Evolutionary conservation across 2,113 vertebrate species (phyloP), one percentile per base, ranked within the genome.

Genomic region (Nannospalax galili): DNA sequence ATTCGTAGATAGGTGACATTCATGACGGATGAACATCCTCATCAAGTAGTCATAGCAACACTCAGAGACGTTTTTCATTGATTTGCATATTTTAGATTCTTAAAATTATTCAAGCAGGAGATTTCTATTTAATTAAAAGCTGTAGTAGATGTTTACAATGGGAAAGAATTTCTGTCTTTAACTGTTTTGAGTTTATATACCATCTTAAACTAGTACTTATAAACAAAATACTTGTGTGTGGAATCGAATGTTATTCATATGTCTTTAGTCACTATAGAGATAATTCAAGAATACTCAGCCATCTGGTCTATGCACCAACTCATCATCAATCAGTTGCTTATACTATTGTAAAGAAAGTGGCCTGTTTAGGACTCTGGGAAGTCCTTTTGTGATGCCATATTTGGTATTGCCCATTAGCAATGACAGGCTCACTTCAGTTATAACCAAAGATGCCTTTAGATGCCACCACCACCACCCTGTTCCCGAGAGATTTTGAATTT

Each of bases 11-110:
- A 92, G 90, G 65, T 90, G 91, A 77, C 24, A 64, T 77, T 92
- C 60, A 77, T 73, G 48, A 4, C 19, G 58, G 91, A 70, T 78
- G 79, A 91, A 91, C 58, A 95, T 90, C 82, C 64, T 91, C 92
- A 94, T 97, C 70, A 75, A 9, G 58, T 67, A 84, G 94, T 94
- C 91, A 92, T 84, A 93, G 64, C 45, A 65, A 84, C 92, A 91
- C 32, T 17, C 35, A 28, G 82, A 92, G 86, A 88, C 17, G 78
- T 90, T 96, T 96, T 81, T 87, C 75, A 58, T 45, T 93, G 37
- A 86, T 94, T 97, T 94, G 81, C 84, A 92, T 97, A 94, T 95
- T 96, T 86, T 94, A 96, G 96, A 96, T 93, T 94, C 93, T 94
- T 94, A 94, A 78, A 81, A 90, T 94, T 64, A 94, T 96, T 92